Percentiles rank a stretch among this genome's conserved stretches.
These are phyloP conservation scores for Tribolium madens DNA, from an alignment of 1,140 invertebrate species.

Conservation along the genomic window DNA sequence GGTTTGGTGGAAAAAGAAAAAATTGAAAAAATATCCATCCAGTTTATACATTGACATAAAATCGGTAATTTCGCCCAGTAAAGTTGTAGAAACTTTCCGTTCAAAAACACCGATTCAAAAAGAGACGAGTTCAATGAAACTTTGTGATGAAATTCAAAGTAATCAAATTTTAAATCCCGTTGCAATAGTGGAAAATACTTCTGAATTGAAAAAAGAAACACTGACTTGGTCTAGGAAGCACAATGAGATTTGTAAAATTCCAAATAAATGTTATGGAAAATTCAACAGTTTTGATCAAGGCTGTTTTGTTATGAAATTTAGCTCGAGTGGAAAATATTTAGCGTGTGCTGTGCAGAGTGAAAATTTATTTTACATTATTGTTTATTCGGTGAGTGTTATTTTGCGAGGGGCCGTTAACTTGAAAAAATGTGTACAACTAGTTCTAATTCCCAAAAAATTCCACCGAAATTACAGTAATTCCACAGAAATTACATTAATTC, in stretches of 20 bases:
- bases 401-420: too few relatives aligned
- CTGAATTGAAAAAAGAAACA: not conserved
- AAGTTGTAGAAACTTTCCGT: slow-evolving; percentile 52
- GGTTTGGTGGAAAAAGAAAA: slow-evolving; percentile 59
- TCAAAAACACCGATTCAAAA: slow-evolving; percentile 53
- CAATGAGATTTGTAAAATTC: slow-evolving; percentile 53
- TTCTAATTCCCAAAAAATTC: too few relatives aligned
- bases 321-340: slow-evolving; percentile 60
- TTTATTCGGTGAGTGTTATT: slow-evolving; percentile 55
- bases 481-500: too few relatives aligned
- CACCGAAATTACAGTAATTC: too few relatives aligned
- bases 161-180: not conserved
- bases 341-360: slow-evolving; percentile 55
- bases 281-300: slow-evolving; percentile 56
- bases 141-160: slow-evolving; percentile 7
- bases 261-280: slow-evolving; percentile 56
- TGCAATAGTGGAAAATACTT: not conserved
- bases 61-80: slow-evolving; percentile 48
- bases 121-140: slow-evolving; percentile 42
- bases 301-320: slow-evolving; percentile 61
- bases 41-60: slow-evolving; percentile 58
- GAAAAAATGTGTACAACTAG: too few relatives aligned
- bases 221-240: not conserved
- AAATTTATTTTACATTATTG: slow-evolving; percentile 54
- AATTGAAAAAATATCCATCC: slow-evolving; percentile 61